Evolutionary conservation across 2,797 vertebrate species (phyloP), one percentile per base, ranked within the genome.

Genomic region (Dromococcyx pavoninus): DNA sequence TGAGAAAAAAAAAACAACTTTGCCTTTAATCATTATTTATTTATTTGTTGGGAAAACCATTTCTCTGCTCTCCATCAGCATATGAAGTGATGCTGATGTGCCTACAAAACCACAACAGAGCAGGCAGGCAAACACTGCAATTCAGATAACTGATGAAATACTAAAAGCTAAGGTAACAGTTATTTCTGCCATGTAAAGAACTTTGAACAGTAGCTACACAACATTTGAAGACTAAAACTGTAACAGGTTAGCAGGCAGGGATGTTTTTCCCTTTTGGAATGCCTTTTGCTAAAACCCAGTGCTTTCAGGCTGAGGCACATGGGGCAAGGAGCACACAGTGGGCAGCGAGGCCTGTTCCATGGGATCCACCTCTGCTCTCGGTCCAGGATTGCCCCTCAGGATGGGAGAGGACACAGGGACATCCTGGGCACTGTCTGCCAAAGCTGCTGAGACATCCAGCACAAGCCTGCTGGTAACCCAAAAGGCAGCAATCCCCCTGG

Each of bases 401-500:
- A 70, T 4, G 1, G 44, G 21, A 46, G 53, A 13, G 18, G 16
- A n/a, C 50, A 56, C 19, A 46, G 44, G 44, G 44, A 46, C 44
- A 46, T 3, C 23, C 46, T 33, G 12, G 21, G 8, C 21, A 41
- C 3, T 46, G 44, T 46, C 19, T 46, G 44, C 21, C 39, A 77
- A 44, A 53, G 32, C 73, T 74, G 33, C 61, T 19, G n/a, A 32
- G 33, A 27, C 60, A 53, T 24, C 53, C 8, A 65, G 76, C 27
- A 17, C 22, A 5, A 9, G 14, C 4, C 33, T 44, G 54, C 53
- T 65, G 37, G 16, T 13, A 58, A 56, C 44, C 2, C 1, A 67
- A 21, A 0, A 1, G 48, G n/a, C n/a, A 67, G 53, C 43, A 46
- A 77, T 35, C 43, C 30, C 50, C n/a, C 7, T 0, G 0, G 53